These are phyloP conservation scores for Helleia helle DNA, from an alignment of 2,888 invertebrate species.

Conservation along the genomic window DNA sequence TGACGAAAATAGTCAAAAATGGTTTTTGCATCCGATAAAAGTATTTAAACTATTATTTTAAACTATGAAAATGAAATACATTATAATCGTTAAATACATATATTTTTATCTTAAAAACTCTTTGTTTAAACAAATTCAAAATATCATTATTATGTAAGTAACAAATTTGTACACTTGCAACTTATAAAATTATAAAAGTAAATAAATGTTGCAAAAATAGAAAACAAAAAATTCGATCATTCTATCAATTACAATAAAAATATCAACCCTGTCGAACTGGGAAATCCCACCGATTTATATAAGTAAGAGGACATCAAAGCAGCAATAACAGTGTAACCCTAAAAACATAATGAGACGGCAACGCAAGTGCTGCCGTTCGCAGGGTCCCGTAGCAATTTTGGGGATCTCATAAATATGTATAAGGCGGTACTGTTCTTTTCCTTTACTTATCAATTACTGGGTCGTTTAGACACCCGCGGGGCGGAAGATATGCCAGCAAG, in stretches of 20 bases:
- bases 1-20: too few species aligned
- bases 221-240: constrained; percentile 3
- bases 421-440: constrained; percentile 67
- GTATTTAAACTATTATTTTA: too few species aligned
- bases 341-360: constrained; percentile 68
- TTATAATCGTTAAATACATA: too few species aligned
- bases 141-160: too few species aligned
- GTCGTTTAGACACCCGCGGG: constrained; percentile 59
- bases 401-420: constrained; percentile 70
- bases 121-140: too few species aligned
- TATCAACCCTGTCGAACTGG: constrained; percentile 11
- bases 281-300: constrained; percentile 53
- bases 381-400: constrained; percentile 68
- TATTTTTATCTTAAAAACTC: too few species aligned
- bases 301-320: constrained; percentile 55
- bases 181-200: too few species aligned
- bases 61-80: too few species aligned
- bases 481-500: constrained; percentile 48
- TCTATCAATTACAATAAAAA: constrained; percentile 1
- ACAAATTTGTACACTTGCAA: too few species aligned
- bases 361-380: constrained; percentile 67
- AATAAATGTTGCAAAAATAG: not conserved
- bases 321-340: constrained; percentile 63
- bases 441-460: constrained; percentile 74
- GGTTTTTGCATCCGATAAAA: too few species aligned